Evolutionary conservation across 2,113 vertebrate genomes (phyloP).

Genomic region (Beaufortia kweichowensis): DNA sequence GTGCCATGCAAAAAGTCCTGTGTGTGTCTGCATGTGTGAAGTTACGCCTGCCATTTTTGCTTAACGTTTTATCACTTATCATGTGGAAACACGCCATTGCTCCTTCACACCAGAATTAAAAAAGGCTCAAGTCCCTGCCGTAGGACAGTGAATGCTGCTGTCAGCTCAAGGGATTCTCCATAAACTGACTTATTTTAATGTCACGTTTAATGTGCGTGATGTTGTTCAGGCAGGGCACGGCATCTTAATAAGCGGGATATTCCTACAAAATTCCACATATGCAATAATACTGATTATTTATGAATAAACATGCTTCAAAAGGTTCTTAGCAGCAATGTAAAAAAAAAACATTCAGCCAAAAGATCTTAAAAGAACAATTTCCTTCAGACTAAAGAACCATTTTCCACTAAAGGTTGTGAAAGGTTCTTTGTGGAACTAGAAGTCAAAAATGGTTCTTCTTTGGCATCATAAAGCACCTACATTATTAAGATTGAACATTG

Average conservation of each 20-base stretch:
- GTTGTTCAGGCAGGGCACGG: not conserved
- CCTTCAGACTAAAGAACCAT: no score
- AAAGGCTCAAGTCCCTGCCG: not conserved
- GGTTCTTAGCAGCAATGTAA: no score
- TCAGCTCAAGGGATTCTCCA: constrained; percentile 10
- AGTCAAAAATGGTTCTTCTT: no score
- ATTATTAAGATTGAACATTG: no score
- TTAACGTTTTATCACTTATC: constrained; percentile 48
- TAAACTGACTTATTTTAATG: constrained; percentile 24
- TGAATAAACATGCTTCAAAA: no score
- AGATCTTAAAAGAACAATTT: no score
- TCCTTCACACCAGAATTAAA: constrained; percentile 17
- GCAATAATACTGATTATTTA: no score
- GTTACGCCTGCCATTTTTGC: constrained; percentile 33
- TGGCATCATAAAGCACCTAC: no score
- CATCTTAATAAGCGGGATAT: constrained; percentile 12
- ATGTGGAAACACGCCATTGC: constrained; percentile 17
- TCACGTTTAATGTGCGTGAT: constrained; percentile 22
- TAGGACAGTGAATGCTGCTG: not conserved
- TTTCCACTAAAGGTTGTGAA: no score
- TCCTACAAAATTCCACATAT: not conserved
- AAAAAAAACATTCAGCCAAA: no score
- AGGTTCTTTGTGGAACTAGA: no score
- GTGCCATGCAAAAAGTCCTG: constrained; percentile 24
- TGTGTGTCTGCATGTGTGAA: constrained; percentile 15